These are phyloP conservation scores for Micrasema longulum DNA, from an alignment of 1,140 invertebrate species.

Conservation along the genomic window DNA sequence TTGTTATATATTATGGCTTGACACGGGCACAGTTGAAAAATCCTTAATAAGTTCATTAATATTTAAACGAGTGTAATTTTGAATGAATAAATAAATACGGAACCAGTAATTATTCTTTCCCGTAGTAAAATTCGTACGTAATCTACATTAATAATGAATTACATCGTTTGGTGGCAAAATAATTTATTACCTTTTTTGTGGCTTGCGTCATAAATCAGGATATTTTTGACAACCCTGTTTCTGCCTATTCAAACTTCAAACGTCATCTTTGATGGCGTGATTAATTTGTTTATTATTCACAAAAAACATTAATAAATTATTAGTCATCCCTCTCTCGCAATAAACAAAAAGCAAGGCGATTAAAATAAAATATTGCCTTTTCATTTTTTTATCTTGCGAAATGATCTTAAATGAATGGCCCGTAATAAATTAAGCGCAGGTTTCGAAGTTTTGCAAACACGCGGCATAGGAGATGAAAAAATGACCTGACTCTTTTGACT, in stretches of 20 bases:
- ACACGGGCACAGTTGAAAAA: too few species aligned
- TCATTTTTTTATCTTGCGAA: constrained; percentile 35
- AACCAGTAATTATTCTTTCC: too few species aligned
- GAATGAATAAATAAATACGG: too few species aligned
- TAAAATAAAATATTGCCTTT: constrained; percentile 40
- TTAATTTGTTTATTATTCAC: constrained; percentile 47
- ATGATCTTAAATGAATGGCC: constrained; percentile 37
- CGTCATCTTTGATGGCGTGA: constrained; percentile 48
- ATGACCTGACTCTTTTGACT: not conserved
- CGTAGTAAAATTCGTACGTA: too few species aligned
- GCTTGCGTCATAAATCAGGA: too few species aligned
- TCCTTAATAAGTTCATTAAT: too few species aligned
- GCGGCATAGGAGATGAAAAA: constrained; percentile 19
- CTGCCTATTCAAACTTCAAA: constrained; percentile 24
- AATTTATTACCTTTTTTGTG: too few species aligned
- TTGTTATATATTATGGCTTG: too few species aligned
- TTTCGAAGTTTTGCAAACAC: constrained; percentile 34
- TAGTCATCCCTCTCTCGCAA: constrained; percentile 31
- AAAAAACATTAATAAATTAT: constrained; percentile 35
- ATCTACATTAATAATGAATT: too few species aligned
- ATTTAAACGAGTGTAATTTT: too few species aligned
- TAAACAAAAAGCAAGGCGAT: constrained; percentile 34
- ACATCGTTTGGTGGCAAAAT: too few species aligned
- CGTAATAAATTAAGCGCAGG: constrained; percentile 30
- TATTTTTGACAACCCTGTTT: constrained; percentile 3